phyloP scores from a whole-genome alignment of 1,140 invertebrate genomes.

The Atta colombica region DNA sequence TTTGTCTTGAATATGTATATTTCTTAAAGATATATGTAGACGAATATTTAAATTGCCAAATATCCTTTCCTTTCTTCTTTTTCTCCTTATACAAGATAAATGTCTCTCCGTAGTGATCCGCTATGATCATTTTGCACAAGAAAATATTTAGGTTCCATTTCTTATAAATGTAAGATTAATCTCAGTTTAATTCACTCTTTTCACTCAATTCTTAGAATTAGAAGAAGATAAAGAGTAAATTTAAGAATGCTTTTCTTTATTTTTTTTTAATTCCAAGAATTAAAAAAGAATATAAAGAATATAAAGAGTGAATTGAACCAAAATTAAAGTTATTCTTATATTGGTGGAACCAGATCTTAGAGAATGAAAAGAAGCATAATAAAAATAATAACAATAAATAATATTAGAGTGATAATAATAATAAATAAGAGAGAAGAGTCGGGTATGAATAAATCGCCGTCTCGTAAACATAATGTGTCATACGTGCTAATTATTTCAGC shows the following conservation, averaged over 20 bases:
- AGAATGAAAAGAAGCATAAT: background rate
- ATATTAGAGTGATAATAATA: background rate
- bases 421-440: background rate
- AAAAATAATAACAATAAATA: background rate
- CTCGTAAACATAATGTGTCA: conserved; percentile 30
- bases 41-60: background rate
- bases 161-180: no score
- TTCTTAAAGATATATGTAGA: background rate
- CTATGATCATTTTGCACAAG: background rate
- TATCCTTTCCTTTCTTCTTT: background rate
- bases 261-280: no score
- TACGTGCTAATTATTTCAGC: conserved; percentile 62
- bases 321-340: no score
- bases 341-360: no score
- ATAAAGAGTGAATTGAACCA: no score
- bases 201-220: no score
- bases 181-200: no score
- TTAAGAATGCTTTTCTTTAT: no score
- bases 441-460: conserved; percentile 43
- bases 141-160: background rate
- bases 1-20: background rate
- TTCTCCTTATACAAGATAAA: background rate
- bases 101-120: background rate
- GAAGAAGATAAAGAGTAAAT: no score
- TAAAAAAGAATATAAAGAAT: no score